Base-by-base conservation (phyloP, 2,888 invertebrate genomes). In the Glaucopsyche alexis region DNA sequence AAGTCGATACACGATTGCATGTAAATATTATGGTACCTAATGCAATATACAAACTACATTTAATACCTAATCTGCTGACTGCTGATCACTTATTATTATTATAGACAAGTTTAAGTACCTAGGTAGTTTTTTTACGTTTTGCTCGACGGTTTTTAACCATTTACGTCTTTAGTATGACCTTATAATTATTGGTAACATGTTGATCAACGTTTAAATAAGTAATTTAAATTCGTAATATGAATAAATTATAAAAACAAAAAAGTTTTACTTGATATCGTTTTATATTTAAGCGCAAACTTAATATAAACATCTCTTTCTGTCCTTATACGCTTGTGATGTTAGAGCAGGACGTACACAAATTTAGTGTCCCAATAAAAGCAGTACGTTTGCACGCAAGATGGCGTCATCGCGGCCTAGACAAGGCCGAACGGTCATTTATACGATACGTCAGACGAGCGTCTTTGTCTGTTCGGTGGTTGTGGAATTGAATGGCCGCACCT, bases 401-500 rank as follows among this genome's bases (percentile, higher is more conserved):
- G 91, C 92, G 92, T 93, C 92, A 91, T 84, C 88, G 86, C 85
- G 92, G 91, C 92, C 92, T 93, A 92, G 92, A 91, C 92, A 92
- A 92, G 92, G 92, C 91, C 92, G 92, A 85, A 85, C 91, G 90
- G 91, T 89, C 90, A 87, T 89, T 90, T 87, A 82, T 87, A 88
- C 87, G 84, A 84, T 86, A 89, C 87, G 86, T 86, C 90, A 88
- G 89, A 89, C 88, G 82, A 82, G 77, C 78, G 81, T 83, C 87
- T 86, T 88, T 88, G 89, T 89, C 85, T 85, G 85, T 78, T 78
- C 81, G 77, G 79, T 83, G 82, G 81, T 82, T 83, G 82, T 81
- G 79, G 78, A 82, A 81, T 80, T 79, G 76, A 77, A 79, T 80
- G 78, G 80, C 71, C 66, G 29, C 52, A 67, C 64, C 69, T 74